Evolutionary conservation across 2,888 invertebrate species (phyloP).

Genomic region (Hesperia comma): DNA sequence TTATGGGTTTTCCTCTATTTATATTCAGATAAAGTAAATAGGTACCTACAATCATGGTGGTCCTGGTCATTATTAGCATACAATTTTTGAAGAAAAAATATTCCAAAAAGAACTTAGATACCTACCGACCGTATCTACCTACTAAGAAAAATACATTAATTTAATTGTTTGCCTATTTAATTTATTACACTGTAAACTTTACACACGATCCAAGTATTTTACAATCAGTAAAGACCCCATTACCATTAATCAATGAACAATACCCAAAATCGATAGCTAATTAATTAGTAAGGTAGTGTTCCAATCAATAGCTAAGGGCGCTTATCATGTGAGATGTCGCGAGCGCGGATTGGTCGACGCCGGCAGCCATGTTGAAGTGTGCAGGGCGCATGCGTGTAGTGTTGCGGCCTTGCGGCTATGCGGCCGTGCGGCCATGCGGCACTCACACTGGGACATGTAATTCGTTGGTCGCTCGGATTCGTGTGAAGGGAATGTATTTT

Average conservation of each 20-base stretch:
- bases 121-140: too few species aligned
- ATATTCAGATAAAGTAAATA: too few species aligned
- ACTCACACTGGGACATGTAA: conserved; percentile 63
- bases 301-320: conserved; percentile 71
- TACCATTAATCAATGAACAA: conserved; percentile 11
- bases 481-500: neutral
- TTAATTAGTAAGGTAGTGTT: conserved; percentile 51
- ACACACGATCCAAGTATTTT: too few species aligned
- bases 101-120: too few species aligned
- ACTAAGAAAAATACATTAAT: too few species aligned
- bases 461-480: conserved; percentile 45
- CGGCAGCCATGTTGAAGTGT: conserved; percentile 75
- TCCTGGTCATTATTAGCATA: too few species aligned
- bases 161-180: too few species aligned
- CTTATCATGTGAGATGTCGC: conserved; percentile 61
- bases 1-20: too few species aligned
- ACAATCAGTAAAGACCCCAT: neutral
- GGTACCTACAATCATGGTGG: too few species aligned
- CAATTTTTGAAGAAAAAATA: too few species aligned
- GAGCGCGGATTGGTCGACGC: conserved; percentile 66
- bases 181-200: too few species aligned
- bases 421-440: conserved; percentile 48
- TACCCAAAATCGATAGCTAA: conserved; percentile 33
- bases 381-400: conserved; percentile 67
- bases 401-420: conserved; percentile 48